Evolutionary conservation across 2,113 vertebrate species (phyloP).

Genomic region (Ammospiza nelsoni): DNA sequence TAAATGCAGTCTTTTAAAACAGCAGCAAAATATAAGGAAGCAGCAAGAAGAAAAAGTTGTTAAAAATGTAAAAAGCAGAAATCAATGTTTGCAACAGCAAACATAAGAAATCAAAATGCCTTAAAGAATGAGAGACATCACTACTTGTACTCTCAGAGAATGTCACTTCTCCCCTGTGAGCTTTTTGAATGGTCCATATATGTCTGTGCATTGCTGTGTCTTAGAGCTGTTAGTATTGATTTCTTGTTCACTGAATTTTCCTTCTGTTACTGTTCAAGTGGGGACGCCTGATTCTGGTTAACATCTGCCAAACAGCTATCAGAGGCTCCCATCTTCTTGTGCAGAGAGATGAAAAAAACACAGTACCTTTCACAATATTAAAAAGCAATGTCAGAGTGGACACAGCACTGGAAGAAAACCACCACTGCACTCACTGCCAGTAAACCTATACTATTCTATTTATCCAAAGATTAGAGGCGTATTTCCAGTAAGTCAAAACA

Average conservation of each 20-base stretch:
- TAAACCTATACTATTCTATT: background rate
- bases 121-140: background rate
- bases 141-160: background rate
- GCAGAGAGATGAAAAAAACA: background rate
- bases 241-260: slow-evolving; percentile 41
- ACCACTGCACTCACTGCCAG: background rate
- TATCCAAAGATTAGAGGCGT: background rate
- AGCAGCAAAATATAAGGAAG: slow-evolving; percentile 70
- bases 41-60: slow-evolving; percentile 24
- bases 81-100: slow-evolving; percentile 65
- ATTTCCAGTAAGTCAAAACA: background rate
- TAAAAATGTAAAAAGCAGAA: slow-evolving; percentile 61
- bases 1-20: slow-evolving; percentile 68
- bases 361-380: background rate
- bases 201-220: background rate
- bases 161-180: background rate
- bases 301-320: slow-evolving; percentile 33
- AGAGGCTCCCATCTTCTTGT: background rate
- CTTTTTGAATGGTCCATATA: slow-evolving; percentile 8
- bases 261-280: slow-evolving; percentile 6
- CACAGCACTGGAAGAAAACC: background rate
- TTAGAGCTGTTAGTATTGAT: slow-evolving; percentile 43
- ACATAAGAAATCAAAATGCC: slow-evolving; percentile 44
- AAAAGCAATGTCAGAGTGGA: background rate
- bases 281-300: slow-evolving; percentile 31